Base-by-base conservation (phyloP, 2,888 invertebrate genomes). In the Hypselothyrea guttata region DNA sequence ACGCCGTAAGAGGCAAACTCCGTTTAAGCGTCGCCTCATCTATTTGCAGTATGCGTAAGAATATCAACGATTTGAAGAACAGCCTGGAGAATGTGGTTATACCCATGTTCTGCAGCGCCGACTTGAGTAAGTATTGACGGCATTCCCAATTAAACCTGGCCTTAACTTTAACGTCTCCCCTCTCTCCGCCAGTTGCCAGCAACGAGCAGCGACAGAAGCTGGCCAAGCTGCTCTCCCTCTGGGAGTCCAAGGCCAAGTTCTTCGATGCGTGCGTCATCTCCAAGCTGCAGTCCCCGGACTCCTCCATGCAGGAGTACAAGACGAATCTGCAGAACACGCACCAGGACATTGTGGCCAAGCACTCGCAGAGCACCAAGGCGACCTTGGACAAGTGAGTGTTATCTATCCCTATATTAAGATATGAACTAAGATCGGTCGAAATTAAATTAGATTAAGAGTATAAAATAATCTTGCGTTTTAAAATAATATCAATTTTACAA, bases 31-130 rank as follows among this genome's bases (percentile, higher is more conserved):
- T 46, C 22, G 22, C 56, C 67, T 42, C 44, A 75, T 82, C 53
- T 84, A 70, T 75, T 88, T 93, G 90, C 92, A 98, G 98, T 92
- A 96, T 97, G 88, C 93, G 98, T 89, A 99, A 98, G 92, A 97
- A 96, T 92, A 95, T 96, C 63, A 95, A 96, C 90, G 96, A 97
- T 89, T 93, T 99, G 90, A 96, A 97, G 91, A 95, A 95, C 91
- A 95, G 96, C 88, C 92, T 99, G 91, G 97, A 98, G 92, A 94
- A 94, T 89, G 97, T 98, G 86, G 98, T 99, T 84, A 96, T 98
- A 87, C 98, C 98, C 84, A 97, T 99, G 95, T 99, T 98, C 92
- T 98, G 98, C 91, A 96, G 96, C 90, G 95, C 98, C 75, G 94
- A 95, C 90, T 93, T 95, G 88, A 94, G 94, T 90, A 92, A 92